Evolutionary conservation across 2,113 vertebrate species (phyloP), one percentile per base, ranked within the genome.

Genomic region (Rafetus swinhoei): DNA sequence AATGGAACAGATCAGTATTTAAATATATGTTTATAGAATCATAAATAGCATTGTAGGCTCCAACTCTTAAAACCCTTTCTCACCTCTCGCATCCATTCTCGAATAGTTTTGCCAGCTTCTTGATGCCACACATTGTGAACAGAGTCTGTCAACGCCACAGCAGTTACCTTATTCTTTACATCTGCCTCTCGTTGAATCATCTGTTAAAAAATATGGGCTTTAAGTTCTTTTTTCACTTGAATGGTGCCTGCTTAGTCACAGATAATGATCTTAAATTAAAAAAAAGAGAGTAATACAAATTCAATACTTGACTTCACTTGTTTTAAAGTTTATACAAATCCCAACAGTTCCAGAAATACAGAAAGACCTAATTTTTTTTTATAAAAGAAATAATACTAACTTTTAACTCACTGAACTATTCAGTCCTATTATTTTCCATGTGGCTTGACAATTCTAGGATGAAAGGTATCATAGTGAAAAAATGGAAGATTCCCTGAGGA

Each of bases 121-220:
- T 99, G 99, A 91, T 99, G 99, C 99, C 99, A 99, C 96, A 99
- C 98, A 90, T 99, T 99, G 97, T 99, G 99, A 98, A 99, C 98
- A 11, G 99, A 99, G 98, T 99, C 99, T 74, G 99, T 99, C 97
- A 99, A 97, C 57, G 99, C 99, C 96, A 99, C 99, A 39, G 99
- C 99, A 90, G 98, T 98, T 95, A 99, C 99, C 97, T 98, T 99
- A 93, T 97, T 99, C 98, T 99, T 99, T 96, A 99, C 98, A 93
- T 99, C 98, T 91, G 97, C 96, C 96, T 99, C 99, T 97, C 99
- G 98, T 96, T 99, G 99, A 98, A 99, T 99, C 98, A 99, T 99
- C 99, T 99, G 98, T 98, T 97, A 97, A 97, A 98, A 97, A 97
- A 96, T 72, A 97, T 77, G 76, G 95, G 79, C 92, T 97, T 88